These are phyloP conservation scores for Nomada lathburiana DNA, from an alignment of 2,888 invertebrate genomes.

Conservation along the genomic window DNA sequence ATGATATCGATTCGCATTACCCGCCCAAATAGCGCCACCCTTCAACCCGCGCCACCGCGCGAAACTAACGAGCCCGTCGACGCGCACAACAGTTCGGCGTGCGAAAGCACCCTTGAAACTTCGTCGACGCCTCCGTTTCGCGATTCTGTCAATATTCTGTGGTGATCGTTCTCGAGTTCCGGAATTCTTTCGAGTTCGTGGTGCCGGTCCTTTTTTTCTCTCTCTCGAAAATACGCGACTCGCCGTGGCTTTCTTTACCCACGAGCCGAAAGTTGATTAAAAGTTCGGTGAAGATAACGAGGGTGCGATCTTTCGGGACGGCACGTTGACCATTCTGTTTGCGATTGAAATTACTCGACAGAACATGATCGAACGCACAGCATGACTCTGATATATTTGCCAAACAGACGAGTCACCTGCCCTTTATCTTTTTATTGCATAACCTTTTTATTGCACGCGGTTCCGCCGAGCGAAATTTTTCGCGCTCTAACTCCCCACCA, in stretches of 20 bases:
- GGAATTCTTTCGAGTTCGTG: background rate
- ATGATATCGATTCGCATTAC: background rate
- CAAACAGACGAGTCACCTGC: constrained; percentile 9
- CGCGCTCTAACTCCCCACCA: background rate
- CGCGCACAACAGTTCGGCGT: background rate
- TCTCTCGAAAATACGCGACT: background rate
- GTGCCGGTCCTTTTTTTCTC: background rate
- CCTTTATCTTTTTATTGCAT: constrained; percentile 24
- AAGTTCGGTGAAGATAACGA: constrained; percentile 5
- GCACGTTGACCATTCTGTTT: background rate
- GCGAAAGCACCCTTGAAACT: background rate
- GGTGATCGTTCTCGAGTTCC: constrained; percentile 18
- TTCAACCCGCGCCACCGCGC: background rate
- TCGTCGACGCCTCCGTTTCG: constrained; percentile 4
- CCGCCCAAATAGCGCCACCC: background rate
- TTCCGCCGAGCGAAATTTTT: constrained; percentile 7
- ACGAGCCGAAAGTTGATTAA: constrained; percentile 11
- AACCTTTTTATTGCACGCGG: background rate
- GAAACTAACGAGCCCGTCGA: background rate
- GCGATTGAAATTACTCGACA: background rate
- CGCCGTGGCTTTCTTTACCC: constrained; percentile 17
- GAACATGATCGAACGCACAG: background rate
- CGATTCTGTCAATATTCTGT: background rate
- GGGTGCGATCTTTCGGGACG: background rate
- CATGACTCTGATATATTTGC: background rate